phyloP scores from a whole-genome alignment of 2,797 vertebrate genomes.

The Pelobates cultripes region DNA sequence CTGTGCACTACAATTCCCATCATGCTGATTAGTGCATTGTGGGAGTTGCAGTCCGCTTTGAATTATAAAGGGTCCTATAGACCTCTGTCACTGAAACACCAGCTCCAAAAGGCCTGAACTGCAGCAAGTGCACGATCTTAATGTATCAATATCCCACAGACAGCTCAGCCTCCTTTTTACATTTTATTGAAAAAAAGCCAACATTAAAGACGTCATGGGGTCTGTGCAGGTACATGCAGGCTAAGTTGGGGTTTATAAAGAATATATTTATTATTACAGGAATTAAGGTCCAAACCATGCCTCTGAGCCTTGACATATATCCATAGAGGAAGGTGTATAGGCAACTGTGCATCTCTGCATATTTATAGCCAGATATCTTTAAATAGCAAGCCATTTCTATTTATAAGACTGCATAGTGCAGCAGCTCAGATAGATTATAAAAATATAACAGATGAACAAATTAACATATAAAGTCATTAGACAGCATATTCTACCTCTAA shows the following conservation, averaged over 20 bases:
- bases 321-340: background rate
- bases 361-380: background rate
- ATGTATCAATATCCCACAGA: background rate
- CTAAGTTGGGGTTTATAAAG: background rate
- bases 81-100: background rate
- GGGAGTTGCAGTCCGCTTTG: background rate
- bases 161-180: slow-evolving; percentile 16
- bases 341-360: background rate
- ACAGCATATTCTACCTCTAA: background rate
- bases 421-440: background rate
- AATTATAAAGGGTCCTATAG: background rate
- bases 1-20: background rate
- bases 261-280: background rate
- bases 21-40: background rate
- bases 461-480: background rate
- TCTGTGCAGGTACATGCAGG: background rate
- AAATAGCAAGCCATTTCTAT: background rate
- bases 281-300: too few relatives aligned
- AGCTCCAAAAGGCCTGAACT: slow-evolving; percentile 31
- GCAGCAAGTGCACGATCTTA: slow-evolving; percentile 11
- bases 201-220: slow-evolving; percentile 26
- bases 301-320: background rate
- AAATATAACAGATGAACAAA: slow-evolving; percentile 10
- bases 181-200: slow-evolving; percentile 6
- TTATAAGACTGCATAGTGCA: slow-evolving; percentile 2